These are phyloP conservation scores for Vannuccia rotundouncinata DNA, from an alignment of 2,888 invertebrate genomes.

Conservation along the genomic window DNA sequence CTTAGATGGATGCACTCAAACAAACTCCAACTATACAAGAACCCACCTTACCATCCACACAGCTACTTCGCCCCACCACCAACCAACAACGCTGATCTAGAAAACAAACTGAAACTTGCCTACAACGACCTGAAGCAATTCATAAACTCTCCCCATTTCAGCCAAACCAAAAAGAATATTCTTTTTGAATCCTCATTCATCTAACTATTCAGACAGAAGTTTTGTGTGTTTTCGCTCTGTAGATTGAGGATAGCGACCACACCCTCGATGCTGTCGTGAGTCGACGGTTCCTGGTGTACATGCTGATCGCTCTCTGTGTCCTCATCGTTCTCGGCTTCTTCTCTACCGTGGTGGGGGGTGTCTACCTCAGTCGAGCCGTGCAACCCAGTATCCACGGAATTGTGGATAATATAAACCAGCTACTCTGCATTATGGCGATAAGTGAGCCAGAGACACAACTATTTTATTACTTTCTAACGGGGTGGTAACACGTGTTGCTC, in stretches of 20 bases:
- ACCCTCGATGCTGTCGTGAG: too few relatives aligned
- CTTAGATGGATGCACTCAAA: neutral
- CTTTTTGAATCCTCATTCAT: neutral
- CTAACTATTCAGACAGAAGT: neutral
- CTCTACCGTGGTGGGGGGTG: constrained; percentile 14
- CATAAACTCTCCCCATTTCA: neutral
- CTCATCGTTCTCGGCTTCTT: neutral
- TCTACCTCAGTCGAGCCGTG: neutral
- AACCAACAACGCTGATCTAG: too few relatives aligned
- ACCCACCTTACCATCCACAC: neutral
- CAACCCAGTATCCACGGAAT: constrained; percentile 14
- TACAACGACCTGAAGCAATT: neutral
- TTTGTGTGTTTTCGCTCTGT: neutral
- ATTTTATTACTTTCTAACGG: too few relatives aligned
- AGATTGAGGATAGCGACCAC: too few relatives aligned
- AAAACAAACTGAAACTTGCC: too few relatives aligned
- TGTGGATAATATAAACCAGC: constrained; percentile 4
- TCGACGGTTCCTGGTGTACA: neutral
- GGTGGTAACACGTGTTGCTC: too few relatives aligned
- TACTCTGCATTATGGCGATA: constrained; percentile 29
- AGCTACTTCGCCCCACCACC: neutral
- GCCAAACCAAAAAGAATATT: neutral
- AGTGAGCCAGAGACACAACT: too few relatives aligned
- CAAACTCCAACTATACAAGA: neutral
- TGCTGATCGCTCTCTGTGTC: constrained; percentile 9